These are phyloP conservation scores for Micrasema minimum DNA, from an alignment of 1,140 invertebrate species.

Conservation along the genomic window DNA sequence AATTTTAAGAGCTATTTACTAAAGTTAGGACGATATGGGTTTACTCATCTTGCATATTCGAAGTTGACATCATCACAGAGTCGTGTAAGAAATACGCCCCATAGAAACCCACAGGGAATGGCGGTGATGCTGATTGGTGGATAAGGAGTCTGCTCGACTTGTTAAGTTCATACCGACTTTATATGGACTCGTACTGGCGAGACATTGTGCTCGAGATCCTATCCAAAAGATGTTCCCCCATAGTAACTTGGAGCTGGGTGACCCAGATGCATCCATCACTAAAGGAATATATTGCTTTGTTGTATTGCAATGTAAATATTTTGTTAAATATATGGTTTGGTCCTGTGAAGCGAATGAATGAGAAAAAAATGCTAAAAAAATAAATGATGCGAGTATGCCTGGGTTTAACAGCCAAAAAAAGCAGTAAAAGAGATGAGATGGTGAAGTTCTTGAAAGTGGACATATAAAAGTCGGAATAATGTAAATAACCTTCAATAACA, in stretches of 20 bases:
- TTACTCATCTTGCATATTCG: not conserved
- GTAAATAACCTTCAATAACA: no score
- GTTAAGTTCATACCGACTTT: conserved; percentile 53
- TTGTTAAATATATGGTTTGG: no score
- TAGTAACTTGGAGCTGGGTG: conserved; percentile 60
- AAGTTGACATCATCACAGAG: conserved; percentile 15
- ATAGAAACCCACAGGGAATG: conserved; percentile 38
- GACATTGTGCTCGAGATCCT: conserved; percentile 60
- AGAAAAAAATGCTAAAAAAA: no score
- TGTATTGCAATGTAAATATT: not conserved
- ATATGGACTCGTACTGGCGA: conserved; percentile 52
- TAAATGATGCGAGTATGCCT: no score
- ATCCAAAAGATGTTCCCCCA: conserved; percentile 67
- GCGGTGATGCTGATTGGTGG: conserved; percentile 1
- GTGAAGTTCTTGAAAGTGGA: no score
- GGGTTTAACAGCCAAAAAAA: no score
- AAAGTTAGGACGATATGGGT: no score
- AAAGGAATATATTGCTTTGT: conserved; percentile 28
- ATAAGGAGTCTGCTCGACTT: not conserved
- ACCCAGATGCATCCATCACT: conserved; percentile 67
- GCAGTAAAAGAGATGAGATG: no score
- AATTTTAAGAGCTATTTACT: no score
- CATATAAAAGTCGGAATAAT: no score
- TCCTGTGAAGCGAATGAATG: no score
- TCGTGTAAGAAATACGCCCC: conserved; percentile 41